phyloP scores from a whole-genome alignment of 2,888 invertebrate species.

The Philopedon plagiatum region DNA sequence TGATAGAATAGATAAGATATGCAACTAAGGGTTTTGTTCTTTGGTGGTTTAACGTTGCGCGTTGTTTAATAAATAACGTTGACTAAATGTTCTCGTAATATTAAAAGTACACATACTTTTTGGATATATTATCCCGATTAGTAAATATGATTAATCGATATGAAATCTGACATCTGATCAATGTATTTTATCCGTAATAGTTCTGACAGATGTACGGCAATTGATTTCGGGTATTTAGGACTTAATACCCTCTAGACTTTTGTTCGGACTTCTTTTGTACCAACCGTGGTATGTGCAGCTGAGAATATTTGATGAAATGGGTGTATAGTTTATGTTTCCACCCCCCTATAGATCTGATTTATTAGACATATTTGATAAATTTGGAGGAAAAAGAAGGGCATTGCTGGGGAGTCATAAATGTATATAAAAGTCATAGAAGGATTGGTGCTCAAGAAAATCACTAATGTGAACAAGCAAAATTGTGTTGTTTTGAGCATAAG shows the following conservation, averaged over 20 bases:
- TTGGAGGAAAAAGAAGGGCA: not conserved
- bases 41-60: no score
- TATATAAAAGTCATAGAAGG: no score
- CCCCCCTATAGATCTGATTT: not conserved
- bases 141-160: conserved; percentile 10
- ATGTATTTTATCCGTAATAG: not conserved
- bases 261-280: conserved; percentile 23
- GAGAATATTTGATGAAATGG: conserved; percentile 7
- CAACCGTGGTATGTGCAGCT: conserved; percentile 20
- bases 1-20: not conserved
- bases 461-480: no score
- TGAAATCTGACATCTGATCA: conserved; percentile 24
- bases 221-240: conserved; percentile 33
- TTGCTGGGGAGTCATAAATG: no score
- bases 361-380: not conserved
- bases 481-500: no score
- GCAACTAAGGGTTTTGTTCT: no score
- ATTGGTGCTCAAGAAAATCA: no score
- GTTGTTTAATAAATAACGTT: no score
- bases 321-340: not conserved
- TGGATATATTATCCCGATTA: not conserved
- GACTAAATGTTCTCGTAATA: no score
- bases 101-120: not conserved
- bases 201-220: conserved; percentile 39
- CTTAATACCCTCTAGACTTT: conserved; percentile 34